Conservation (phyloP, 2,888 invertebrate genomes). For the Drosophila parthenogenetica region DNA sequence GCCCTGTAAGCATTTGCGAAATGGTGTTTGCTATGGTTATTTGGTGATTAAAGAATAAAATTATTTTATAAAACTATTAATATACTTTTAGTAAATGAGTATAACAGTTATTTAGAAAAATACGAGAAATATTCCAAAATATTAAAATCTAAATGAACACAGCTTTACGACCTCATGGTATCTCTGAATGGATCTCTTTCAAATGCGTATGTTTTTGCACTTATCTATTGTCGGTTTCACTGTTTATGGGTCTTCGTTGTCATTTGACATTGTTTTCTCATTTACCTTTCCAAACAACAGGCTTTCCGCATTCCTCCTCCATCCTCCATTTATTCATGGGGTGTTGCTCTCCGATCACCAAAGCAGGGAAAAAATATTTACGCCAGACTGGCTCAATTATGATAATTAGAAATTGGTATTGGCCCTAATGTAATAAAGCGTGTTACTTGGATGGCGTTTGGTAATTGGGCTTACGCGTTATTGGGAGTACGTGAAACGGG, state of each 20-base stretch:
- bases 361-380: constrained; percentile 27
- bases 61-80: too few species aligned
- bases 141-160: neutral
- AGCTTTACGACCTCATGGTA: neutral
- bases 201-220: neutral
- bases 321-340: neutral
- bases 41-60: too few species aligned
- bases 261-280: constrained; percentile 12
- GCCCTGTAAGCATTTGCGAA: neutral
- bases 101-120: too few species aligned
- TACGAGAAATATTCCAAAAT: too few species aligned
- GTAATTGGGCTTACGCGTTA: constrained; percentile 22
- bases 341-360: constrained; percentile 36
- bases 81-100: too few species aligned
- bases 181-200: neutral
- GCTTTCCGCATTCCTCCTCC: neutral
- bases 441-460: constrained; percentile 14
- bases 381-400: constrained; percentile 42
- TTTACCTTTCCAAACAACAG: neutral
- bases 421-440: constrained; percentile 40
- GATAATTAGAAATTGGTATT: constrained; percentile 57
- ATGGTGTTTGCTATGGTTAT: neutral
- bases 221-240: constrained; percentile 2
- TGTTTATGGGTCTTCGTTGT: constrained; percentile 27
- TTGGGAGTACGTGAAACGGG: constrained; percentile 27